These are phyloP conservation scores for Drosophila kepulauana DNA, from an alignment of 1,140 invertebrate genomes.

Conservation along the genomic window DNA sequence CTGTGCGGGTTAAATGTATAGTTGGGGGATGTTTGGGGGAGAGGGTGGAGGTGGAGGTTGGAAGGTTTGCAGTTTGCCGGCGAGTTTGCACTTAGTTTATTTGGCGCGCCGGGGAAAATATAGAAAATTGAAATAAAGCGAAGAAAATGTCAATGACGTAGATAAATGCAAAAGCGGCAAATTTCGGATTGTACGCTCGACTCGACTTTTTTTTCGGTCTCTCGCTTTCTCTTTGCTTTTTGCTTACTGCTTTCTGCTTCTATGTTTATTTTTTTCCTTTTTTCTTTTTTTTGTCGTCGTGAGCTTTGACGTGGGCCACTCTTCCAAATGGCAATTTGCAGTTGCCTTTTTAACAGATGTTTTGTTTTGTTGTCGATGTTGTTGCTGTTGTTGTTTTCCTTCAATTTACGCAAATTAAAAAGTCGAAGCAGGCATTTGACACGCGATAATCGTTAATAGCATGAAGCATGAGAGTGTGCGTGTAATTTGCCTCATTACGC, in stretches of 20 bases:
- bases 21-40: background rate
- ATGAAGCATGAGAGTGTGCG: constrained; percentile 21
- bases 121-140: constrained; percentile 78
- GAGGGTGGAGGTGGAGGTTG: background rate
- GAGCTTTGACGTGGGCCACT: constrained; percentile 29
- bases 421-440: constrained; percentile 63
- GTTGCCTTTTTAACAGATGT: constrained; percentile 40
- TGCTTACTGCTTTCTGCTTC: background rate
- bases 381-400: constrained; percentile 29
- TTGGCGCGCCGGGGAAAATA: constrained; percentile 60
- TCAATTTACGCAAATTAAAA: constrained; percentile 80
- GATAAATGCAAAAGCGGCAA: constrained; percentile 80
- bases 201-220: constrained; percentile 7
- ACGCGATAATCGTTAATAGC: constrained; percentile 74
- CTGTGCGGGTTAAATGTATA: constrained; percentile 4
- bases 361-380: constrained; percentile 31
- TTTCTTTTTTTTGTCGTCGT: background rate
- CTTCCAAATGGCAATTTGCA: constrained; percentile 40
- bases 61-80: constrained; percentile 16
- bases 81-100: constrained; percentile 80
- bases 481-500: constrained; percentile 66
- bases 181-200: constrained; percentile 68
- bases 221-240: background rate
- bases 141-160: constrained; percentile 78
- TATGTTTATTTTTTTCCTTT: too few relatives aligned